Evolutionary conservation across 2,888 invertebrate genomes (phyloP).

Genomic region (Griposia aprilina): DNA sequence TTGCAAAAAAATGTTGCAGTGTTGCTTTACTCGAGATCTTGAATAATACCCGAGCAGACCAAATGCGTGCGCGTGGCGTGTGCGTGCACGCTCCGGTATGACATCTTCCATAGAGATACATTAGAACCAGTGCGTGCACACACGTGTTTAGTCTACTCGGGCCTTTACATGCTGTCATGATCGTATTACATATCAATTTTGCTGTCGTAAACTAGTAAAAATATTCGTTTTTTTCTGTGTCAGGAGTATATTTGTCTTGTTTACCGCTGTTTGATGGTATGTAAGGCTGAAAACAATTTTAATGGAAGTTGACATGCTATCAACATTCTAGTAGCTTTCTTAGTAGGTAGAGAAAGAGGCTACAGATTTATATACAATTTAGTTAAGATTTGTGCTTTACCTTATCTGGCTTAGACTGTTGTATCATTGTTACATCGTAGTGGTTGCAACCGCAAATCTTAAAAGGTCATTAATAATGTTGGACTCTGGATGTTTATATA

Average conservation of each 20-base stretch:
- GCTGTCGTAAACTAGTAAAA: slow-evolving; percentile 45
- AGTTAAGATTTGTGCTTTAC: neutral
- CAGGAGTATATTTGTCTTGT: slow-evolving; percentile 47
- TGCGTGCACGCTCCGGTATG: neutral
- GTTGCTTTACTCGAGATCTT: slow-evolving; percentile 46
- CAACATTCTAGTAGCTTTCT: slow-evolving; percentile 7
- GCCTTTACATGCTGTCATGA: slow-evolving; percentile 55
- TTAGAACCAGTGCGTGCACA: neutral
- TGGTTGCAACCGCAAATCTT: neutral
- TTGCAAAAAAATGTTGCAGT: neutral
- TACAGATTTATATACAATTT: slow-evolving; percentile 11
- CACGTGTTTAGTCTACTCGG: neutral
- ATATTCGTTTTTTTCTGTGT: slow-evolving; percentile 46
- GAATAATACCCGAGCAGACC: slow-evolving; percentile 40
- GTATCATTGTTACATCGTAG: neutral
- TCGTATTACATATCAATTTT: slow-evolving; percentile 69
- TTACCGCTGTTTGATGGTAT: slow-evolving; percentile 23
- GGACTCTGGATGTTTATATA: neutral
- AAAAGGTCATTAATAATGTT: neutral
- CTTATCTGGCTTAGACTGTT: neutral
- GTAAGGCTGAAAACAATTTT: slow-evolving; percentile 19
- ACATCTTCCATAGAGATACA: neutral
- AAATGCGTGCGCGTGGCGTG: neutral
- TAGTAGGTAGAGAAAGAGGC: slow-evolving; percentile 7
- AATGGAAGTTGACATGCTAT: slow-evolving; percentile 5